These are phyloP conservation scores for Ligdia adustata DNA, from an alignment of 2,888 invertebrate species.

Conservation along the genomic window DNA sequence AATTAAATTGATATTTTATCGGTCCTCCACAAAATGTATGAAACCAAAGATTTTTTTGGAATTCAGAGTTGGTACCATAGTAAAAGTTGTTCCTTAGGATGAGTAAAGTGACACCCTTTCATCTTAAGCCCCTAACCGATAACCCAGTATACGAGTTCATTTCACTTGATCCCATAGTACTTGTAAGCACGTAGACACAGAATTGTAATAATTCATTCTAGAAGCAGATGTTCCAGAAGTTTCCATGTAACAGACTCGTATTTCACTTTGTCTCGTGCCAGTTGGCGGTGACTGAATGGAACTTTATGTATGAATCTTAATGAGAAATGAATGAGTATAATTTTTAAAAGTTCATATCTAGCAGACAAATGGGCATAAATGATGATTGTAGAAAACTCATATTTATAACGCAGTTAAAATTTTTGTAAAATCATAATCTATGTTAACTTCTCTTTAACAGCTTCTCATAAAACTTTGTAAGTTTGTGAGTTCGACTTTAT, in stretches of 20 bases:
- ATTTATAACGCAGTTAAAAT: background rate
- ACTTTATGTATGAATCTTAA: conserved; percentile 14
- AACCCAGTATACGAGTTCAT: background rate
- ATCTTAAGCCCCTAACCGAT: background rate
- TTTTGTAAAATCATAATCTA: too few relatives aligned
- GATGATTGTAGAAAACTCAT: background rate
- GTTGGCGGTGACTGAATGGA: conserved; percentile 18
- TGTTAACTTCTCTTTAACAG: too few relatives aligned
- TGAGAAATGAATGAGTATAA: conserved; percentile 3
- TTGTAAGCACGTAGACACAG: background rate
- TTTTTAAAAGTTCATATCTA: background rate
- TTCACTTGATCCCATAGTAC: background rate
- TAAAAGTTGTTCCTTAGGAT: background rate
- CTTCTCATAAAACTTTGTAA: background rate
- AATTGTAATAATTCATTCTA: background rate
- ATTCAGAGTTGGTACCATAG: too few relatives aligned
- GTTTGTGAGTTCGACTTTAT: too few relatives aligned
- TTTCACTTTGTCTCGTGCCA: conserved; percentile 15
- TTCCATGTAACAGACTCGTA: background rate
- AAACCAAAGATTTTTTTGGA: too few relatives aligned
- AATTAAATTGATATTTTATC: too few relatives aligned
- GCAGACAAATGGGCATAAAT: background rate
- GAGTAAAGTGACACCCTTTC: background rate
- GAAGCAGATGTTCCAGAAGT: conserved; percentile 2
- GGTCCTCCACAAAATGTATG: too few relatives aligned